Evolutionary conservation across 2,113 vertebrate genomes (phyloP).

Genomic region (Catagonus wagneri): DNA sequence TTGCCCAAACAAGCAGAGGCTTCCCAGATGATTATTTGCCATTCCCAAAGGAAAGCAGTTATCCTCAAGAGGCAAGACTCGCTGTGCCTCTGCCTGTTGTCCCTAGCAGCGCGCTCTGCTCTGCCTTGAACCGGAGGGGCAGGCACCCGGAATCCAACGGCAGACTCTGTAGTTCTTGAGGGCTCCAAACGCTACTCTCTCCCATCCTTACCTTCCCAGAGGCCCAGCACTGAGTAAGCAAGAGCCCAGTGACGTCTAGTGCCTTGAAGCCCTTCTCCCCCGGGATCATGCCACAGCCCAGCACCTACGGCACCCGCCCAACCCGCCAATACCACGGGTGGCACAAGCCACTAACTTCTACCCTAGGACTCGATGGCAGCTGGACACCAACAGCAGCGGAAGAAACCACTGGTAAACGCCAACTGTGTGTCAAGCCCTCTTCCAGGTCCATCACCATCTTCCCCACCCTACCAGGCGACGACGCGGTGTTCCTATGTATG

Average conservation of each 20-base stretch:
- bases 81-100: not conserved
- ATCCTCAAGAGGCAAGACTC: not conserved
- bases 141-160: not conserved
- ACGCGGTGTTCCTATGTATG: not conserved
- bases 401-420: too few relatives aligned
- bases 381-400: rapidly evolving
- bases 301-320: slow-evolving; percentile 25
- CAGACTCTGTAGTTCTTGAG: not conserved
- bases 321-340: not conserved
- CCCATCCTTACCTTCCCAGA: not conserved
- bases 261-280: not conserved
- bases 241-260: not conserved
- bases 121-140: not conserved
- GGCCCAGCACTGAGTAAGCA: not conserved
- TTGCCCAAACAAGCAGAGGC: slow-evolving; percentile 37
- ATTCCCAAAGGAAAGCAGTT: not conserved
- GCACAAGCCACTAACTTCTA: slow-evolving; percentile 17
- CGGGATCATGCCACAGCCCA: not conserved
- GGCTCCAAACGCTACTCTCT: not conserved
- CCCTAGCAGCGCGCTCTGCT: not conserved
- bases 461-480: not conserved
- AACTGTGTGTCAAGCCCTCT: not conserved
- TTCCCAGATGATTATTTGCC: not conserved
- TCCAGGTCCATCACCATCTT: not conserved
- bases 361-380: not conserved